Base-by-base conservation (phyloP, 2,888 invertebrate genomes). In the Hirtodrosophila alboralis region DNA sequence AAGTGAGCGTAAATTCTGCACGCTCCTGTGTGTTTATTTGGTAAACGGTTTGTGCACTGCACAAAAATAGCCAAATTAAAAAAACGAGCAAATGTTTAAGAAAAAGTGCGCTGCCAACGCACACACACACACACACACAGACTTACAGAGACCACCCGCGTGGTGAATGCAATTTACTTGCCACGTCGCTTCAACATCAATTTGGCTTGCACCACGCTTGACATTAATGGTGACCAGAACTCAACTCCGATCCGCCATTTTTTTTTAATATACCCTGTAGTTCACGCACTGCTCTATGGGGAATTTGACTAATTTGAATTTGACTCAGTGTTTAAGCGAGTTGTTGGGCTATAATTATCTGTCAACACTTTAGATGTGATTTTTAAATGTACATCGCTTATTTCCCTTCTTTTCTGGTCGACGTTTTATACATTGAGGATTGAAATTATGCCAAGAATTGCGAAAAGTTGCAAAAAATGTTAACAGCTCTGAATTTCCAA, bases 11-110 rank as follows among this genome's bases (percentile, higher is more conserved):
- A 66, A 70, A 56, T 51, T 61, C 23, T 37, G 30, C 40, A 16
- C 27, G 31, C 16, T 34, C 34, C 1, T 36, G 38, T 44, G 16
- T 34, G 49, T 38, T 23, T 54, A 49, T 31, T 13, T 60, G 37
- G 8, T 38, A 10, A 36, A 28, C 30, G 10, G 33, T 30, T n/a
- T 27, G 30, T 23, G 27, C 37, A 13, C 27, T 34, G 66, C 72
- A 54, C 44, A 33, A 68, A 77, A 77, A 78, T 75, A 61, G 68
- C 60, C 68, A 74, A 77, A 78, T 71, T 71, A 75, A 71, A 70
- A n/a, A 70, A 56, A 49, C 44, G 40, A 57, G 54, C 57, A 72
- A 72, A 59, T 65, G 61, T 56, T 71, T 62, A 75, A 75, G 65
- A 59, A 57, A 58, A 56, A 43, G 18, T 18, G 18, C 18, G 18